phyloP scores from a whole-genome alignment of 2,888 invertebrate species.

The Brenthis ino region DNA sequence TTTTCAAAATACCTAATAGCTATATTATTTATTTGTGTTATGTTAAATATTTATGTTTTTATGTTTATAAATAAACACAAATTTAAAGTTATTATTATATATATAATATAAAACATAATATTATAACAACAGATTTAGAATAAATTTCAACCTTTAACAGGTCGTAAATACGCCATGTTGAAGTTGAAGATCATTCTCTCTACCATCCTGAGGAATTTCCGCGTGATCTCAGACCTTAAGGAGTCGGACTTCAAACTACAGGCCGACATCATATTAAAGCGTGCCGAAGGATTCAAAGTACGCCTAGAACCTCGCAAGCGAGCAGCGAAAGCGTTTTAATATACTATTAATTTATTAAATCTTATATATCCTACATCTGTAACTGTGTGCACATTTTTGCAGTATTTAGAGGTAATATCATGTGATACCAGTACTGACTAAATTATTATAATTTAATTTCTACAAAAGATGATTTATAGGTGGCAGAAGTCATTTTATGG shows the following conservation, averaged over 20 bases:
- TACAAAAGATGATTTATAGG: constrained; percentile 55
- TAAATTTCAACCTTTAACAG: constrained; percentile 60
- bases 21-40: no score
- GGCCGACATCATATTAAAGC: constrained; percentile 89
- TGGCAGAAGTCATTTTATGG: constrained; percentile 58
- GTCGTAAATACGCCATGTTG: constrained; percentile 90
- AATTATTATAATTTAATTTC: constrained; percentile 54
- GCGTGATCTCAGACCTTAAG: constrained; percentile 85
- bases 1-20: no score
- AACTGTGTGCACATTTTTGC: constrained; percentile 49
- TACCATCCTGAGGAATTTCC: constrained; percentile 88
- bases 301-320: constrained; percentile 85
- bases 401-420: constrained; percentile 47
- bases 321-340: constrained; percentile 59
- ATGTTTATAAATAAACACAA: no score
- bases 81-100: no score
- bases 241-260: constrained; percentile 88
- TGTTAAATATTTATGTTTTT: no score
- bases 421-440: constrained; percentile 63
- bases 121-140: not conserved
- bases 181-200: constrained; percentile 90
- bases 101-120: no score
- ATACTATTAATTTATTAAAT: constrained; percentile 32
- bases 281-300: constrained; percentile 89
- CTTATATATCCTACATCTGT: constrained; percentile 33